These are phyloP conservation scores for Tachysurus fulvidraco DNA, from an alignment of 2,113 vertebrate genomes.

Conservation along the genomic window DNA sequence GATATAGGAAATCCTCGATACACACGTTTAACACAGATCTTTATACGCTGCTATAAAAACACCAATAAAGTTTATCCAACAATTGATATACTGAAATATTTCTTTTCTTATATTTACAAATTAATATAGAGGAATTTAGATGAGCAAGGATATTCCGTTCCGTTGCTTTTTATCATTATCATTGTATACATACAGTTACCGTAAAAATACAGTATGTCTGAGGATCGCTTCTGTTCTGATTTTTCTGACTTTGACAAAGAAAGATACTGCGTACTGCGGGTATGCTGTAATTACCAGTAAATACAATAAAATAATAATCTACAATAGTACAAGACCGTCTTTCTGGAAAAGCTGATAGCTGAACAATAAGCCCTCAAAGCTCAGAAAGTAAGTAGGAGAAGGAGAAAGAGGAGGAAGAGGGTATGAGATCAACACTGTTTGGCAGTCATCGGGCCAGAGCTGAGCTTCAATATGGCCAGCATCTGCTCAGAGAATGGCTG, in stretches of 20 bases:
- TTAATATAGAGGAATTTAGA: not conserved
- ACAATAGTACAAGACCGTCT: not conserved
- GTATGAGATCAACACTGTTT: not conserved
- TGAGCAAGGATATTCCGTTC: not conserved
- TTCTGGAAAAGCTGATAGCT: not conserved
- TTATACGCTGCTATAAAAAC: not conserved
- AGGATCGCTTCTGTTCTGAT: not conserved
- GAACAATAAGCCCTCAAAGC: not conserved
- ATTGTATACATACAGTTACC: no score
- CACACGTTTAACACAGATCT: not conserved
- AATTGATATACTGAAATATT: not conserved
- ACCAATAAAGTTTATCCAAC: not conserved
- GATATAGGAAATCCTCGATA: not conserved
- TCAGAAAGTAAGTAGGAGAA: not conserved
- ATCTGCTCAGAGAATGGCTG: conserved; percentile 63
- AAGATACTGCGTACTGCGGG: not conserved
- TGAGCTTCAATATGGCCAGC: conserved; percentile 60
- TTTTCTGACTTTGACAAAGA: not conserved
- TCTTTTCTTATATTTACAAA: not conserved
- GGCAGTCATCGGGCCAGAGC: conserved; percentile 41
- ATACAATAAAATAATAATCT: not conserved
- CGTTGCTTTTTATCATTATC: not conserved
- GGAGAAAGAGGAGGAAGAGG: not conserved
- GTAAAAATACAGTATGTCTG: no score
- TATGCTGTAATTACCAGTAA: not conserved